Percentiles rank a stretch among this genome's conserved stretches.
Evolutionary conservation across 92 coral and sea anemone species (phyloP).

Genomic region (Scolanthus callimorphus): DNA sequence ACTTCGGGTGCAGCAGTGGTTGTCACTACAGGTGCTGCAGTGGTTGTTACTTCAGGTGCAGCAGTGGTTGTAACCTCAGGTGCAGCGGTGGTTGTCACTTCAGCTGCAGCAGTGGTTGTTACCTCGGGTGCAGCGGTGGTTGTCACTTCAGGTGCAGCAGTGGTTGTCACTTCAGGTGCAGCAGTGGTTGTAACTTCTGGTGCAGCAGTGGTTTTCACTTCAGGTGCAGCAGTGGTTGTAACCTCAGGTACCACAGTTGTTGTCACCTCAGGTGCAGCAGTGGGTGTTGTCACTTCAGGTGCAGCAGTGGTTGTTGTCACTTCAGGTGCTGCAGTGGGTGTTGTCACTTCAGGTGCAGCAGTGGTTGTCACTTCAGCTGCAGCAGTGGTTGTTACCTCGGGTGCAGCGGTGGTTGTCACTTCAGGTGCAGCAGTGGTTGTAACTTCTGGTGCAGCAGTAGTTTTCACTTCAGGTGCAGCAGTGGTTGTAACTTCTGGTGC

Average conservation of each 20-base stretch:
- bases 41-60: background rate
- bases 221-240: slow-evolving; percentile 2
- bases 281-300: background rate
- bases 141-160: background rate
- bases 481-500: background rate
- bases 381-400: background rate
- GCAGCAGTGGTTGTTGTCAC: too few species aligned
- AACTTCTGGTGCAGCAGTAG: slow-evolving; percentile 1
- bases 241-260: background rate
- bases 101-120: too few species aligned
- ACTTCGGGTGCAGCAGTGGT: background rate
- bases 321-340: slow-evolving; percentile 4
- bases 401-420: background rate
- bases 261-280: too few species aligned
- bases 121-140: too few species aligned
- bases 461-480: background rate
- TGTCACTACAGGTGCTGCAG: background rate
- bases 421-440: slow-evolving; percentile 1
- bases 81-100: too few species aligned
- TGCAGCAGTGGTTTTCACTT: background rate
- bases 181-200: background rate
- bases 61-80: too few species aligned
- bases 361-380: slow-evolving; percentile 10
- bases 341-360: slow-evolving; percentile 7
- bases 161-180: background rate